These are phyloP conservation scores for Cygnus buccinator DNA, from an alignment of 2,113 vertebrate genomes.

Conservation along the genomic window DNA sequence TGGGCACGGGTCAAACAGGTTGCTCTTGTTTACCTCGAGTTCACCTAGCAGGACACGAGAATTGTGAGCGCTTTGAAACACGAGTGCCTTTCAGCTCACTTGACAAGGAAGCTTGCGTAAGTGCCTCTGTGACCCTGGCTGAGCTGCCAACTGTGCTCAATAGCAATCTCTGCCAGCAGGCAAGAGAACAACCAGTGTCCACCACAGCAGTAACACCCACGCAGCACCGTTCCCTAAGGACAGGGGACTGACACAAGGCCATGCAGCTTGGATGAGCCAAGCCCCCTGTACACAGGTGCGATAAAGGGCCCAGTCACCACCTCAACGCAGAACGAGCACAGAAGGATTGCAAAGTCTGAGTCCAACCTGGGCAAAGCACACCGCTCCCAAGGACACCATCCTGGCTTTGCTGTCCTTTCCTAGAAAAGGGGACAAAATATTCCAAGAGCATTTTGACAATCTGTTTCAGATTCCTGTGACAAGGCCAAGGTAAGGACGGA, in stretches of 20 bases:
- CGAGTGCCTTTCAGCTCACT: no score
- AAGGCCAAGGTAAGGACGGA: not conserved
- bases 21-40: not conserved
- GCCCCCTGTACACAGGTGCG: rapidly evolving
- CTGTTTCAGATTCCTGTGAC: not conserved
- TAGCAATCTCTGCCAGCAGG: not conserved
- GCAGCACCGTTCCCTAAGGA: rapidly evolving
- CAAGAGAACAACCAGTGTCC: not conserved
- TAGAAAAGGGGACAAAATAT: not conserved
- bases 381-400: rapidly evolving
- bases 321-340: rapidly evolving
- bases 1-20: not conserved
- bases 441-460: not conserved
- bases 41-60: not conserved
- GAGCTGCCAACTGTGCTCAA: rapidly evolving
- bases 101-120: not conserved
- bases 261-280: rapidly evolving
- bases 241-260: not conserved
- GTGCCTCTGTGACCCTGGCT: not conserved
- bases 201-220: rapidly evolving
- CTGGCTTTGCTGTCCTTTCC: not conserved
- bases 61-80: not conserved
- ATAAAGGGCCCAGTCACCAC: rapidly evolving
- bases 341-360: not conserved
- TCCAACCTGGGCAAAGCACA: not conserved